Evolutionary conservation across 2,113 vertebrate species (phyloP), one percentile per base, ranked within the genome.

Genomic region (Albula glossodonta): DNA sequence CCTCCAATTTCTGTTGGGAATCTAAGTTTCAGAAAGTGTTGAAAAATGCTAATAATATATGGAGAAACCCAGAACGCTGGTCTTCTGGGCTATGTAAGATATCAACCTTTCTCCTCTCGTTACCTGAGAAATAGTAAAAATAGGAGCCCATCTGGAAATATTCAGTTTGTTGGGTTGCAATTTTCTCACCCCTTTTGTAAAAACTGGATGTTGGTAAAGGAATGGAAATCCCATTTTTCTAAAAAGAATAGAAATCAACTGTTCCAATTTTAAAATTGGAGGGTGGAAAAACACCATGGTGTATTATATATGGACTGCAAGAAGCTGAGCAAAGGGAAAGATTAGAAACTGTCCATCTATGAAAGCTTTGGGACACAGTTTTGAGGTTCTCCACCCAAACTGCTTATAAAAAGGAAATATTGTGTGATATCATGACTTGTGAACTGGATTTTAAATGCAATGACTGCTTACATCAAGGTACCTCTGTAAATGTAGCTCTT

Each of bases 141-240:
- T 25, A 25, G 2, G 22, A 74, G 22, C 31, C n/a, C 70, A 74
- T 74, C 70, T 74, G 70, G 70, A 74, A 74, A 74, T 74, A 31
- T 74, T 9, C 19, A 11, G 22, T 74, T 74, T 22, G 70, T 9
- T 74, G 70, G 70, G 31, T 31, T 19, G 70, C 70, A 74, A 74
- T 74, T 74, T 74, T 22, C 22, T 19, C 70, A 74, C n/a, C 70
- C 31, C 70, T 31, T 74, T 74, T 74, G n/a, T 74, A 25, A 10
- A 25, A 74, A 74, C n/a, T 31, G n/a, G 70, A 74, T 74, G 66
- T 31, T 70, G 63, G 3, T 1, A 74, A 74, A 31, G 22, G 70
- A 74, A 74, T 74, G 70, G 70, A 74, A 74, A 74, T 74, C 70
- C 22, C 70, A 74, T 74, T 74, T 74, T 31, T n/a, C 17, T 41